Evolutionary conservation across 2,797 vertebrate genomes (phyloP).

Genomic region (Galago senegalensis): DNA sequence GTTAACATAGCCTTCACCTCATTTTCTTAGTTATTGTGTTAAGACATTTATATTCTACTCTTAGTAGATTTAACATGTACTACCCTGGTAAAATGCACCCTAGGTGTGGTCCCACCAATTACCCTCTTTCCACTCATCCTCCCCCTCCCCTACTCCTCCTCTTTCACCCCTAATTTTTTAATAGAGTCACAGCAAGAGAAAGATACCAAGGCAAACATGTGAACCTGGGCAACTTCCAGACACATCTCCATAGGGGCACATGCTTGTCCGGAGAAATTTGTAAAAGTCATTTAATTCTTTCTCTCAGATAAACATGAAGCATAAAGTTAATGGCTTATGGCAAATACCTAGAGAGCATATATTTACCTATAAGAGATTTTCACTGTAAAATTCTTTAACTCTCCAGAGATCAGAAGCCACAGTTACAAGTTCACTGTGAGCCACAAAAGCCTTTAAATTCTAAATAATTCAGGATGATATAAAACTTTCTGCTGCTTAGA

Average conservation of each 20-base stretch:
- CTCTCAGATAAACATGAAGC: not conserved
- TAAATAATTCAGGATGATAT: not conserved
- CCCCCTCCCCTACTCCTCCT: too few relatives aligned
- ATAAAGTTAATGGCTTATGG: not conserved
- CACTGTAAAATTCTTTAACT: not conserved
- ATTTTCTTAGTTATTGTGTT: too few relatives aligned
- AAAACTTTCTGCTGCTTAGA: not conserved
- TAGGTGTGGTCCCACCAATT: too few relatives aligned
- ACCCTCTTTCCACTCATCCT: too few relatives aligned
- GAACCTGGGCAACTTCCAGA: not conserved
- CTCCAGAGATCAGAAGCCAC: not conserved
- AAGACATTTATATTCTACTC: too few relatives aligned
- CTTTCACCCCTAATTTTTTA: not conserved
- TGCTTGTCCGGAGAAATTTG: not conserved
- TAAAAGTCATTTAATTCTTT: not conserved
- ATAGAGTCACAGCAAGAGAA: not conserved
- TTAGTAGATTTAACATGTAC: too few relatives aligned
- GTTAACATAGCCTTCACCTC: too few relatives aligned
- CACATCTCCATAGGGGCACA: not conserved
- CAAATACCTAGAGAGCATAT: not conserved
- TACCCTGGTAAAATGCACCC: too few relatives aligned
- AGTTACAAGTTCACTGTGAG: not conserved
- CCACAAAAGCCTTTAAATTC: not conserved
- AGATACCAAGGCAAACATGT: not conserved
- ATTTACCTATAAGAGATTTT: not conserved